These are phyloP conservation scores for Xanthorhoe designata DNA, from an alignment of 2,888 invertebrate genomes.

Conservation along the genomic window DNA sequence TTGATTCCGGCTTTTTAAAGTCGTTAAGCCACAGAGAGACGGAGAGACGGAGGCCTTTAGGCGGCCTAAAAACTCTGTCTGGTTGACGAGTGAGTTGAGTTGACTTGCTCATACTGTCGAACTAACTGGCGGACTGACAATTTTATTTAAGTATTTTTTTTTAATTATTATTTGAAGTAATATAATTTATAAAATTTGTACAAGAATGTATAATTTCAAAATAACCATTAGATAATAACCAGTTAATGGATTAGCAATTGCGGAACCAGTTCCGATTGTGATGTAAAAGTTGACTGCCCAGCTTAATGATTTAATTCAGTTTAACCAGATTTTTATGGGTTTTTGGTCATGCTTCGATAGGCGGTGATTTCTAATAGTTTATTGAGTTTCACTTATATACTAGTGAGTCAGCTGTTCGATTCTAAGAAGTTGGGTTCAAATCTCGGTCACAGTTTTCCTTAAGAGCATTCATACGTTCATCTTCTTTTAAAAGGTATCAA, in stretches of 20 bases:
- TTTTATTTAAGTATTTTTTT: too few relatives aligned
- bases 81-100: too few relatives aligned
- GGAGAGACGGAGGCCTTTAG: too few relatives aligned
- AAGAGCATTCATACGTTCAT: background rate
- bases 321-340: slow-evolving; percentile 27
- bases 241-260: slow-evolving; percentile 14
- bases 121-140: too few relatives aligned
- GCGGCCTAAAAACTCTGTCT: too few relatives aligned
- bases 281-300: slow-evolving; percentile 29
- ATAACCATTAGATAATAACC: slow-evolving; percentile 23
- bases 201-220: background rate
- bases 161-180: background rate
- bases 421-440: slow-evolving; percentile 1
- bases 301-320: slow-evolving; percentile 24
- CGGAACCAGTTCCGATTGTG: slow-evolving; percentile 24
- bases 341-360: slow-evolving; percentile 24
- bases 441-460: background rate
- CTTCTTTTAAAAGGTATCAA: background rate
- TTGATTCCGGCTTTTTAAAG: too few relatives aligned
- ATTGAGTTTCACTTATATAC: slow-evolving; percentile 19
- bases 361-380: slow-evolving; percentile 36
- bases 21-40: too few relatives aligned
- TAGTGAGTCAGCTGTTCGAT: slow-evolving; percentile 2
- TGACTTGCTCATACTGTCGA: too few relatives aligned
- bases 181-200: too few relatives aligned